Percentiles rank a stretch among this genome's conserved stretches.
These are phyloP conservation scores for Lampropteryx suffumata DNA, from an alignment of 2,888 invertebrate genomes.

Conservation along the genomic window DNA sequence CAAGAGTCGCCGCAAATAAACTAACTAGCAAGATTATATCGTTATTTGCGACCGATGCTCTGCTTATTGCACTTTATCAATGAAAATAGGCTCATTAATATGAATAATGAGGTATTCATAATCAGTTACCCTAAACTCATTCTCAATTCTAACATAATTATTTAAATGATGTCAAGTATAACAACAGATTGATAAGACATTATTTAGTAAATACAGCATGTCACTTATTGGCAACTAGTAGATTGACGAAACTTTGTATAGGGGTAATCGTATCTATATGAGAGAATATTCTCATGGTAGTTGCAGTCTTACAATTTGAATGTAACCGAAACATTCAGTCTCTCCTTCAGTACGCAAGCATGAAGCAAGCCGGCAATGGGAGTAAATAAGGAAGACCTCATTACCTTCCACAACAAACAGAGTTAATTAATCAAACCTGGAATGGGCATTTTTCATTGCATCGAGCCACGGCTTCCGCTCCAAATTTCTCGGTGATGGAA, in stretches of 20 bases:
- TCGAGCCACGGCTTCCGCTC: slow-evolving; percentile 78
- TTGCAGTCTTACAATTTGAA: slow-evolving; percentile 4
- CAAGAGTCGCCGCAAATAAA: slow-evolving; percentile 57
- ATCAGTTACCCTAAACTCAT: slow-evolving; percentile 17
- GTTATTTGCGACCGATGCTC: slow-evolving; percentile 43
- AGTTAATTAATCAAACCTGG: slow-evolving; percentile 61
- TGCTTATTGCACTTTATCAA: slow-evolving; percentile 50
- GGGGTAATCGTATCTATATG: no score
- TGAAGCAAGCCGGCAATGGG: not conserved
- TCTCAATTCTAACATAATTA: slow-evolving; percentile 14
- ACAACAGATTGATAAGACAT: slow-evolving; percentile 14
- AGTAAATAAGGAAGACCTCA: slow-evolving; percentile 16
- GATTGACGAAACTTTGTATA: no score
- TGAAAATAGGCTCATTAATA: slow-evolving; percentile 33
- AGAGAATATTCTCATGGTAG: no score
- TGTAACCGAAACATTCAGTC: slow-evolving; percentile 9
- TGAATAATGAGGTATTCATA: slow-evolving; percentile 12
- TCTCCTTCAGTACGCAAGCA: slow-evolving; percentile 2
- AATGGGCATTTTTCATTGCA: slow-evolving; percentile 81
- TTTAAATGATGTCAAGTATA: slow-evolving; percentile 8
- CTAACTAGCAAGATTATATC: slow-evolving; percentile 40
- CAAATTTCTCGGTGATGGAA: slow-evolving; percentile 81
- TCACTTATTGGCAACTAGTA: no score
- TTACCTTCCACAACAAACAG: slow-evolving; percentile 18
- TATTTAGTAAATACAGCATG: slow-evolving; percentile 11